Conservation (phyloP, 2,797 vertebrate genomes). For the Micromesistius poutassou region DNA sequence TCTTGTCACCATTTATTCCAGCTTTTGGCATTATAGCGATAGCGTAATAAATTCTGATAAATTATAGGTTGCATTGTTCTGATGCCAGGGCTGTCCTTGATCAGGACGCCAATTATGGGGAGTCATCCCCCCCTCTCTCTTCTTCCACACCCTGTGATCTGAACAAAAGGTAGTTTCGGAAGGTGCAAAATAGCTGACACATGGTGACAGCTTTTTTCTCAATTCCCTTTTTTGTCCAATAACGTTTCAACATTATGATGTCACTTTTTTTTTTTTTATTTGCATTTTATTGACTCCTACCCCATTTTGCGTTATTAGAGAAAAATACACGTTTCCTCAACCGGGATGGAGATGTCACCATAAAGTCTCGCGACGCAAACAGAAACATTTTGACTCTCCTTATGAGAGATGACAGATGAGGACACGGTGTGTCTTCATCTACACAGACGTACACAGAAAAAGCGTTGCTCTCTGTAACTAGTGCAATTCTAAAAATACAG, state of each 20-base stretch:
- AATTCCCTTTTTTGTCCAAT: slow-evolving; percentile 26
- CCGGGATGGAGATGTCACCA: slow-evolving; percentile 95
- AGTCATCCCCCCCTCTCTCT: slow-evolving; percentile 85
- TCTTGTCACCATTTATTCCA: slow-evolving; percentile 71
- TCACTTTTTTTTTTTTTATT: slow-evolving; percentile 77
- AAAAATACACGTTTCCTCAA: slow-evolving; percentile 79
- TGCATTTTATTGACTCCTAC: slow-evolving; percentile 74
- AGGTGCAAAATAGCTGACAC: slow-evolving; percentile 88
- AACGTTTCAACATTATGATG: slow-evolving; percentile 80
- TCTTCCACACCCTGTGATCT: slow-evolving; percentile 75
- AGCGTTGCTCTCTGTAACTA: slow-evolving; percentile 87
- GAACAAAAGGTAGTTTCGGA: slow-evolving; percentile 68
- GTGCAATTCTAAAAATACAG: slow-evolving; percentile 96
- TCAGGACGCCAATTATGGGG: slow-evolving; percentile 91
- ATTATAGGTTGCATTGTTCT: slow-evolving; percentile 79
- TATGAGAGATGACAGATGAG: slow-evolving; percentile 95
- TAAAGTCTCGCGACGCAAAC: slow-evolving; percentile 94
- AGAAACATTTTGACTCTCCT: slow-evolving; percentile 93
- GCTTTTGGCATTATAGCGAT: slow-evolving; percentile 64
- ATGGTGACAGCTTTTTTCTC: slow-evolving; percentile 78
- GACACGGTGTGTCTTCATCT: slow-evolving; percentile 93
- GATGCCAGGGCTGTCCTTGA: slow-evolving; percentile 81
- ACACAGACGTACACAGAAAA: slow-evolving; percentile 91
- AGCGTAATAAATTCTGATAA: slow-evolving; percentile 77
- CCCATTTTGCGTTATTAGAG: slow-evolving; percentile 71